phyloP scores from a whole-genome alignment of 1,140 invertebrate genomes.

The Solen grandis region DNA sequence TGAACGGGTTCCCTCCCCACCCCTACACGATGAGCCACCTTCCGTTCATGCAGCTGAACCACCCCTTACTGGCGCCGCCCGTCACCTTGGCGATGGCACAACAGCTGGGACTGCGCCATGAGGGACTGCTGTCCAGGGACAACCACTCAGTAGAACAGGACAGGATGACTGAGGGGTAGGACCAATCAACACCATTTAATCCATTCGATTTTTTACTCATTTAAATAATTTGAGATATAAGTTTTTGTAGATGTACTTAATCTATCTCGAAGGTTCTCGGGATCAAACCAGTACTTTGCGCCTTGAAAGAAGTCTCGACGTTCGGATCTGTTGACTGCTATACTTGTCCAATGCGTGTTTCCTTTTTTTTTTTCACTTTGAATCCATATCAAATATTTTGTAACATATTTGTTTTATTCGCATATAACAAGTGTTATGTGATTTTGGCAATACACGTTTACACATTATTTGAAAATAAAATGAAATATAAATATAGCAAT shows the following conservation, averaged over 20 bases:
- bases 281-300: no score
- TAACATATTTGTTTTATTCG: no score
- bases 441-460: no score
- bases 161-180: conserved; percentile 20
- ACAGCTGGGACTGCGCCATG: conserved; percentile 44
- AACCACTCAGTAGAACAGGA: conserved; percentile 21
- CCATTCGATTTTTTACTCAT: neutral
- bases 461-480: no score
- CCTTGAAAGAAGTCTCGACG: no score
- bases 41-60: conserved; percentile 53
- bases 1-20: conserved; percentile 48
- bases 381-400: no score
- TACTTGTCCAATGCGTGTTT: neutral
- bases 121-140: conserved; percentile 26
- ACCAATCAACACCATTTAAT: neutral
- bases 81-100: conserved; percentile 53
- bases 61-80: conserved; percentile 41
- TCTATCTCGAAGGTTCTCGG: neutral
- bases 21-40: conserved; percentile 48
- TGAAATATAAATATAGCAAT: no score
- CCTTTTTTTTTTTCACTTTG: no score
- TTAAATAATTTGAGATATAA: no score
- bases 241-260: neutral
- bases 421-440: no score
- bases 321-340: neutral